Base-by-base conservation (phyloP, 2,113 vertebrate genomes). In the Brevimyrus niger region DNA sequence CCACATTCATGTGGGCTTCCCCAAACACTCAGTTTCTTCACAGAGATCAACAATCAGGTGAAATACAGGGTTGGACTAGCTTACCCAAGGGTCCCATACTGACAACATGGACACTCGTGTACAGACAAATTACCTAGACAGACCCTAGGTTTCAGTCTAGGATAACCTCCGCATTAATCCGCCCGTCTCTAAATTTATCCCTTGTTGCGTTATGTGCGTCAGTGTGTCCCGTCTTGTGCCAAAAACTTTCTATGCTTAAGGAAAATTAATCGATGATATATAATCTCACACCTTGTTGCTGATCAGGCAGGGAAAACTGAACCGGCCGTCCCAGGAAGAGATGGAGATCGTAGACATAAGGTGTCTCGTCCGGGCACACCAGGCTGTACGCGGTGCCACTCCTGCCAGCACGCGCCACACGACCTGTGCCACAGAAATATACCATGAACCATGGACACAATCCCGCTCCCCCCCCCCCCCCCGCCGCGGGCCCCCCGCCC, bases 381-480 rank as follows among this genome's bases (percentile, higher is more conserved):
- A 99, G 91, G 0, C 98, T 99, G 92, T 97, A 99, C 48, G 98
- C 94, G 0, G 93, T 95, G 47, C 98, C 98, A 0, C 96, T 97
- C 65, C 97, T 95, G 13, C 98, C 98, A 0, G 98, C 98, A 6
- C 97, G 97, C 6, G 97, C 98, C 93, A 99, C 98, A 0, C 98
- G 97, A 38, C 98, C 98, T 98, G 92, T 2, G 46, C 35, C 47
- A 44, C 76, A 61, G 87, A 53, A 23, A 48, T 5, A 80, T 44
- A 44, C 9, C 50, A 53, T 4, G 3, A 27, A 42, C 35, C 73
- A 80, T 38, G 9, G 31, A 23, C 11, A 9, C 44, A 19, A 15
- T n/a, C n/a, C n/a, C n/a, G n/a, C n/a, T n/a, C n/a, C n/a, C n/a
- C n/a, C n/a, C n/a, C n/a, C n/a, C n/a, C n/a, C n/a, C n/a, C n/a